phyloP scores from a whole-genome alignment of 2,113 vertebrate species.

The Syngnathoides biaculeatus region DNA sequence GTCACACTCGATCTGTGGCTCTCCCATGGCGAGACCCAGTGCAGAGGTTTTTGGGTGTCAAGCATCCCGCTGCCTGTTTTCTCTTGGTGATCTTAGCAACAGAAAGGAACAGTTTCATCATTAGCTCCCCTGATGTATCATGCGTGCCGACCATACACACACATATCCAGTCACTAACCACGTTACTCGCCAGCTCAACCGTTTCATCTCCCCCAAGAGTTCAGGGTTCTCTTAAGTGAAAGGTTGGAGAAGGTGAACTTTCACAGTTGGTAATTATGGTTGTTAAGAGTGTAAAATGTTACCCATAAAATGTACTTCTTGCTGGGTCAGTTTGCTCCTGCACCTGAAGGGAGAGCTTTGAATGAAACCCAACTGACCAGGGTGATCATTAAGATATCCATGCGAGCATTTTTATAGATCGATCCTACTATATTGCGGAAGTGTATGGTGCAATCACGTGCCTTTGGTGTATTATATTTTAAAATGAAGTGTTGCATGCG shows the following conservation, averaged over 20 bases:
- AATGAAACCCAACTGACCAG: neutral
- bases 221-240: constrained; percentile 10
- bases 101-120: constrained; percentile 56
- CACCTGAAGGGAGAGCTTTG: neutral
- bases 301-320: constrained; percentile 3
- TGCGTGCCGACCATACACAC: constrained; percentile 1
- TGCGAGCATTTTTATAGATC: neutral
- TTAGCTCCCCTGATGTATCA: constrained; percentile 46
- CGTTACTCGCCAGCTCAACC: constrained; percentile 10
- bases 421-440: neutral
- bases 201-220: constrained; percentile 11
- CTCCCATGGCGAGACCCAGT: constrained; percentile 41
- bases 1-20: constrained; percentile 36
- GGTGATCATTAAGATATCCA: neutral
- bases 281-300: constrained; percentile 17
- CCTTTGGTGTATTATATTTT: neutral
- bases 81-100: constrained; percentile 31
- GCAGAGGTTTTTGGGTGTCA: constrained; percentile 44
- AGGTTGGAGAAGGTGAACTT: constrained; percentile 25
- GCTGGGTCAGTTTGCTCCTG: constrained; percentile 1
- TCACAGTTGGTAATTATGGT: constrained; percentile 32
- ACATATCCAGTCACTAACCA: constrained; percentile 3
- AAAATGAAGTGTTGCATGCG: neutral
- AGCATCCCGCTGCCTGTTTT: constrained; percentile 42
- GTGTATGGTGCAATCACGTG: neutral